Base-by-base conservation (phyloP, 2,113 vertebrate species). In the Oncorhynchus masou region DNA sequence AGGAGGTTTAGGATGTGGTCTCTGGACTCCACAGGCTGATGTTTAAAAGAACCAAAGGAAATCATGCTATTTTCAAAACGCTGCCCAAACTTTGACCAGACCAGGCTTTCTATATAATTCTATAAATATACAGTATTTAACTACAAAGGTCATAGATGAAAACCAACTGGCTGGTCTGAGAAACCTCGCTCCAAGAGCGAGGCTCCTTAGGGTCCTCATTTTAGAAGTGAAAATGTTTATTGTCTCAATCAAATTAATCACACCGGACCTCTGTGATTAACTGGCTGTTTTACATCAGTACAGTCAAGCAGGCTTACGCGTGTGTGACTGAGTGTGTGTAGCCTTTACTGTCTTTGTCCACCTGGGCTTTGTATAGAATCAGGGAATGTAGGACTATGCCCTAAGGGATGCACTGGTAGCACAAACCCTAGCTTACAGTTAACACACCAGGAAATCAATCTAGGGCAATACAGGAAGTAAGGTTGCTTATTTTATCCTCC, bases 161-260 rank as follows among this genome's bases (percentile, higher is more conserved):
- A 89, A 84, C 81, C 86, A 90, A 91, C 82, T 84, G 87, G 79
- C 74, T 57, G 64, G 20, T 39, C 49, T 59, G 70, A 82, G 34
- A 64, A 74, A 25, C 68, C 45, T 48, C 68, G n/a, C 77, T 76
- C 69, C 59, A 57, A 15, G 51, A 29, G 27, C 3, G 12, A 5
- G 2, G 11, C 2, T 77, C 86, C 76, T 2, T 70, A 11, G 85
- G 81, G 82, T 67, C 82, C 29, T 82, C 49, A 27, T 73, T 83
- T 77, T 75, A 54, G 69, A 48, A 39, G 5, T 20, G 16, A 80
- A 82, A 71, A 79, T 88, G 75, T 85, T 87, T 87, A 88, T 67
- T 65, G 19, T 59, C 75, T 89, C 86, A 81, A 80, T 88, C 85
- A 89, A 78, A 87, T 83, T n/a, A 86, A 88, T 87, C 70, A 57